Evolutionary conservation across 1,140 invertebrate species (phyloP).

Genomic region (Neodiprion lecontei): DNA sequence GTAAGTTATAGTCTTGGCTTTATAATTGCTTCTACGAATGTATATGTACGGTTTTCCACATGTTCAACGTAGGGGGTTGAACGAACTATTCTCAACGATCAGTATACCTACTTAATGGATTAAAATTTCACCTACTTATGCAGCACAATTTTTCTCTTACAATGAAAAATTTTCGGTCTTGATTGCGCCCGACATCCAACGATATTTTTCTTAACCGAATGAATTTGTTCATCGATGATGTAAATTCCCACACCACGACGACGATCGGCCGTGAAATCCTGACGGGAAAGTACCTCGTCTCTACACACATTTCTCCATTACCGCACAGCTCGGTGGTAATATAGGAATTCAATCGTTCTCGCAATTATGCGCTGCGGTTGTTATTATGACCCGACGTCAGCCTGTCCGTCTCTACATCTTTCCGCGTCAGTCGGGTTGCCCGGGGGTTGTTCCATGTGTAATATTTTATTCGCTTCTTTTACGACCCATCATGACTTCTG

Average conservation of each 20-base stretch:
- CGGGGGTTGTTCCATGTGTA: conserved; percentile 20
- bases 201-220: too few relatives aligned
- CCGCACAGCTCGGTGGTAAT: conserved; percentile 47
- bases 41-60: not conserved
- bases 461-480: conserved; percentile 62
- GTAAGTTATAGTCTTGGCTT: conserved; percentile 60
- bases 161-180: too few relatives aligned
- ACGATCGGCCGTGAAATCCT: too few relatives aligned
- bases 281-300: too few relatives aligned
- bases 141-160: too few relatives aligned
- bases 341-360: conserved; percentile 60
- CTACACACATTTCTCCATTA: not conserved
- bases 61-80: too few relatives aligned
- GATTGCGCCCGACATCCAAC: too few relatives aligned
- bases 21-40: not conserved
- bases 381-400: conserved; percentile 45
- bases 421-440: not conserved
- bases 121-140: too few relatives aligned
- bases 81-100: too few relatives aligned
- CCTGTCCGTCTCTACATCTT: conserved; percentile 19
- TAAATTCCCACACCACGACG: too few relatives aligned
- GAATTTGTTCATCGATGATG: too few relatives aligned
- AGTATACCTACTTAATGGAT: too few relatives aligned
- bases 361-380: conserved; percentile 57
- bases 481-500: conserved; percentile 38